Conservation (phyloP, 2,888 invertebrate species). For the Callinectes sapidus region DNA sequence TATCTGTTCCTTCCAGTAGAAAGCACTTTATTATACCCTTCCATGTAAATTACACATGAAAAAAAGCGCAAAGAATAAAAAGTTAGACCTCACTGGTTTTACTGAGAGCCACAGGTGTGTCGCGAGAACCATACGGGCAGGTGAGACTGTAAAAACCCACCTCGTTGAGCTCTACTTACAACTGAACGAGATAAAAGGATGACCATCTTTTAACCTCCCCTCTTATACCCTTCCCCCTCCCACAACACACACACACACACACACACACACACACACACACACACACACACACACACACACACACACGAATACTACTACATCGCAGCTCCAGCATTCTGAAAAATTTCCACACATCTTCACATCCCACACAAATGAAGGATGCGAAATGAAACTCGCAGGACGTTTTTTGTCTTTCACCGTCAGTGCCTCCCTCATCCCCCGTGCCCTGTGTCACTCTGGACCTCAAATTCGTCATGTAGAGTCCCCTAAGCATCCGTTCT, state of each 20-base stretch:
- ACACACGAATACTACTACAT: neutral
- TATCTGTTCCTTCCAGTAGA: neutral
- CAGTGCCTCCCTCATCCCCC: neutral
- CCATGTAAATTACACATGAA: neutral
- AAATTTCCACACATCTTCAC: neutral
- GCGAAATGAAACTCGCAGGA: neutral
- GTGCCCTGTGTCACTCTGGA: neutral
- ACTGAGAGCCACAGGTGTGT: neutral
- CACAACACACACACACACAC: slow-evolving; percentile 22
- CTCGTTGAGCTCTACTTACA: neutral
- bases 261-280: too few relatives aligned
- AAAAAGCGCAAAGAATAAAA: neutral
- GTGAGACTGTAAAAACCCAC: neutral
- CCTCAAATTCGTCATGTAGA: neutral
- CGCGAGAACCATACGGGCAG: neutral
- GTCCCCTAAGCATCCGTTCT: neutral
- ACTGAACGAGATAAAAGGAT: neutral
- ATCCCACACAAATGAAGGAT: neutral
- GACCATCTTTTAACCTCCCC: neutral
- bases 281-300: slow-evolving; percentile 36
- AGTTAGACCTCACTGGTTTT: neutral
- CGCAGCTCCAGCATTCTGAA: neutral
- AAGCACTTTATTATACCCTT: neutral
- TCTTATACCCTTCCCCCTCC: neutral
- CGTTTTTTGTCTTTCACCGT: neutral